A percentile compares a stretch with the other conserved stretches of the same genome.
Evolutionary conservation across 1,140 invertebrate genomes (phyloP).

Genomic region (Drosophila watanabei): DNA sequence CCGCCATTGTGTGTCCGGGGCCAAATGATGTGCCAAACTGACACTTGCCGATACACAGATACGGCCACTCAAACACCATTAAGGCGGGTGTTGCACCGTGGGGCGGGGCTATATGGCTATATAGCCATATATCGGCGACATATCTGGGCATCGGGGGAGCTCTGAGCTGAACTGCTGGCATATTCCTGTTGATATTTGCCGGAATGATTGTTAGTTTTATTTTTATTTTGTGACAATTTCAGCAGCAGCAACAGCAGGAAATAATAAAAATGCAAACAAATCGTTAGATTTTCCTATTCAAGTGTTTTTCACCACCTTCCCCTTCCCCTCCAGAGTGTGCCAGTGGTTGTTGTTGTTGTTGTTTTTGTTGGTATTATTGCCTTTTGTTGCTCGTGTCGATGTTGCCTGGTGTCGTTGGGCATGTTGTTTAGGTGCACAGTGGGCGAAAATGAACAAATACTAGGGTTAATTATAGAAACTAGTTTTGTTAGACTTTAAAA

Average conservation of each 20-base stretch:
- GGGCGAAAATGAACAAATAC: background rate
- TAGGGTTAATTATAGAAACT: background rate
- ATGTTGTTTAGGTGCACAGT: conserved; percentile 60
- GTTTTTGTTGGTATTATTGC: conserved; percentile 44
- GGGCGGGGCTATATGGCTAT: conserved; percentile 9
- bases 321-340: background rate
- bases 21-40: conserved; percentile 82
- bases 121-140: conserved; percentile 17
- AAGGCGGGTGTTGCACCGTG: conserved; percentile 47
- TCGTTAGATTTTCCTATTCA: conserved; percentile 79
- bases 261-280: conserved; percentile 84
- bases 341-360: conserved; percentile 39
- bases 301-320: conserved; percentile 48
- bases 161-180: conserved; percentile 1
- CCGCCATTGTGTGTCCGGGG: conserved; percentile 71
- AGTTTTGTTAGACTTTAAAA: background rate
- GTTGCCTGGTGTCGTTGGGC: conserved; percentile 44
- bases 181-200: conserved; percentile 57
- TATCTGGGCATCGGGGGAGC: background rate
- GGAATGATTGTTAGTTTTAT: conserved; percentile 74
- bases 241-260: conserved; percentile 67
- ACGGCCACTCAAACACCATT: conserved; percentile 76
- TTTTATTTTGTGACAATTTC: conserved; percentile 79
- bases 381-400: conserved; percentile 48
- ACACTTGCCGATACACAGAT: conserved; percentile 79